A percentile compares a stretch with the other conserved stretches of the same genome.
Evolutionary conservation across 2,113 vertebrate genomes (phyloP).

Genomic region (Ahaetulla prasina): DNA sequence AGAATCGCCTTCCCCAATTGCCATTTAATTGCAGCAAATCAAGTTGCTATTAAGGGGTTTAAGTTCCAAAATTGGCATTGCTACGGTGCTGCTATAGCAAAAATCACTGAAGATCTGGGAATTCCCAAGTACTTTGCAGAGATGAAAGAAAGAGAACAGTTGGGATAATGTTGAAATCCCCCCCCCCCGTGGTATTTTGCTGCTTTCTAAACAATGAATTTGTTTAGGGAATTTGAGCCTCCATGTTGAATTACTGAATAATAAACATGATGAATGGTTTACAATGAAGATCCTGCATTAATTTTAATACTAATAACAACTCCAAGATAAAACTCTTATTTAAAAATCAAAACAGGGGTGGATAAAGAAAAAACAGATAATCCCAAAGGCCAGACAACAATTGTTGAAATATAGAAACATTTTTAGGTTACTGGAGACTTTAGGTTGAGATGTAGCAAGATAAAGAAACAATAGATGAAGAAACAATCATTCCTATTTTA

Average conservation of each 20-base stretch:
- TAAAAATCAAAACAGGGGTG: neutral
- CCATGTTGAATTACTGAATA: neutral
- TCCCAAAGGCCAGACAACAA: neutral
- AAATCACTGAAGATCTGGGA: neutral
- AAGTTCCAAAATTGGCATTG: neutral
- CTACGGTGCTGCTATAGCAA: neutral
- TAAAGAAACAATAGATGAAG: neutral
- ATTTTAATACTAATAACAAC: neutral
- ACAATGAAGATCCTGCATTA: neutral
- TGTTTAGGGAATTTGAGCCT: neutral
- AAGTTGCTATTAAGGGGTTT: neutral
- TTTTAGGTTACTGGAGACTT: neutral
- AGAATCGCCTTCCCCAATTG: neutral
- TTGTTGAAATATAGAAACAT: neutral
- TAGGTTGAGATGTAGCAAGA: neutral
- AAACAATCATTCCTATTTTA: neutral
- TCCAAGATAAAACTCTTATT: neutral
- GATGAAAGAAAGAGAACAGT: neutral
- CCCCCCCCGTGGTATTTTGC: neutral
- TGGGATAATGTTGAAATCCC: neutral
- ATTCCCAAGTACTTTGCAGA: neutral
- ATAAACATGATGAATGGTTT: neutral
- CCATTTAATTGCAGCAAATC: neutral
- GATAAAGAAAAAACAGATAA: neutral
- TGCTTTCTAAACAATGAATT: neutral